Evolutionary conservation across 2,113 vertebrate species (phyloP).

Genomic region (Pseudonaja textilis): DNA sequence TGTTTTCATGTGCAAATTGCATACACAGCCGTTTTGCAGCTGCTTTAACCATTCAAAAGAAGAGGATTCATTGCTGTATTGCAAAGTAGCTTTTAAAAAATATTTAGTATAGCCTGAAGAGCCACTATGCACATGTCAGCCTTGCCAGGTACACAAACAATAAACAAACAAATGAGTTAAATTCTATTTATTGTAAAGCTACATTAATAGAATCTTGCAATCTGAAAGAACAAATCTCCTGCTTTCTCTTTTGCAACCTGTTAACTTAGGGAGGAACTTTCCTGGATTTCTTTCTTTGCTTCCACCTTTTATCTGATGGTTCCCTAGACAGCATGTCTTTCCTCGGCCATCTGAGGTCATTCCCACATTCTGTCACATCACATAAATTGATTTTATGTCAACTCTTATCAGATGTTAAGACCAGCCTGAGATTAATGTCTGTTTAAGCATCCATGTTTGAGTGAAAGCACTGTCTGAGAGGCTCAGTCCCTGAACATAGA

Average conservation of each 20-base stretch:
- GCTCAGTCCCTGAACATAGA: background rate
- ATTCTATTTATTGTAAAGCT: background rate
- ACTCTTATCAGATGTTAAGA: background rate
- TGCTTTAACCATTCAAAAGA: background rate
- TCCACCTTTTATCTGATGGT: background rate
- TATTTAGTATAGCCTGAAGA: background rate
- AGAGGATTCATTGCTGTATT: background rate
- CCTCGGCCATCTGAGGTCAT: background rate
- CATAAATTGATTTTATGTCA: background rate
- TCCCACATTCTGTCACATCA: background rate
- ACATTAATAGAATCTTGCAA: background rate
- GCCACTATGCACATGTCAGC: background rate
- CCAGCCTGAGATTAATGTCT: background rate
- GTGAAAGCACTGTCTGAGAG: background rate
- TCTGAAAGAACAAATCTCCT: background rate
- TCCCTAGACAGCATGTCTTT: background rate
- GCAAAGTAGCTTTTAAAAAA: background rate
- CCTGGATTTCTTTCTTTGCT: background rate
- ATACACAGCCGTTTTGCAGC: background rate
- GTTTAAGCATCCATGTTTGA: background rate
- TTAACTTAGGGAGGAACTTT: background rate
- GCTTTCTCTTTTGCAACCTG: background rate
- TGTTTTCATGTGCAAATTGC: background rate
- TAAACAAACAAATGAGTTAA: background rate
- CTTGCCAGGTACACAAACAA: background rate